phyloP scores from a whole-genome alignment of 1,140 invertebrate species.

The Lucilia sericata region DNA sequence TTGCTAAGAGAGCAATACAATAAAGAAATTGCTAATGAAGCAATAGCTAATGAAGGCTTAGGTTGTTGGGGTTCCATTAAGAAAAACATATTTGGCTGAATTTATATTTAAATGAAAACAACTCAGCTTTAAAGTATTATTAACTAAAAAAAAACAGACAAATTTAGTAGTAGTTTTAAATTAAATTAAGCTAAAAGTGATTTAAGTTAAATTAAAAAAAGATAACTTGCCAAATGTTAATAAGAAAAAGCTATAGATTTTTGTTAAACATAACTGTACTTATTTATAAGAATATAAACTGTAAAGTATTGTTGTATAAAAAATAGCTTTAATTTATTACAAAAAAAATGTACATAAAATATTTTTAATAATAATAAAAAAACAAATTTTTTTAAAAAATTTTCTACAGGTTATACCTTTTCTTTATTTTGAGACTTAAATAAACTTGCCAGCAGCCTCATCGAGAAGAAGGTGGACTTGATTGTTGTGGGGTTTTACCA shows the following conservation, averaged over 20 bases:
- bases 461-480: slow-evolving; percentile 46
- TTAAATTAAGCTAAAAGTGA: slow-evolving; percentile 23
- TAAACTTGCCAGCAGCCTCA: slow-evolving; percentile 45
- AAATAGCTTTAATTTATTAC: slow-evolving; percentile 17
- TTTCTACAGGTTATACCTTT: not conserved
- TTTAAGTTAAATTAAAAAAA: slow-evolving; percentile 15
- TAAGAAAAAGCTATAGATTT: not conserved
- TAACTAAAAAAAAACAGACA: not conserved
- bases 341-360: slow-evolving; percentile 3
- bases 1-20: slow-evolving; percentile 61
- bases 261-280: not conserved
- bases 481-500: slow-evolving; percentile 45
- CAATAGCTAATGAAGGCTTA: slow-evolving; percentile 50
- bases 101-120: not conserved
- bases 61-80: slow-evolving; percentile 60
- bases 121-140: slow-evolving; percentile 4
- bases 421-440: not conserved
- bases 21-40: slow-evolving; percentile 59
- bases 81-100: slow-evolving; percentile 58
- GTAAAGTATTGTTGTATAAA: not conserved
- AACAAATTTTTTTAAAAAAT: not conserved
- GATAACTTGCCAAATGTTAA: slow-evolving; percentile 27
- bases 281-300: not conserved
- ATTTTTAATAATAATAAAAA: slow-evolving; percentile 7
- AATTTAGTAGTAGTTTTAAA: not conserved